These are phyloP conservation scores for Caenorhabditis inopinata DNA, from an alignment of 1,140 invertebrate species.

Conservation along the genomic window DNA sequence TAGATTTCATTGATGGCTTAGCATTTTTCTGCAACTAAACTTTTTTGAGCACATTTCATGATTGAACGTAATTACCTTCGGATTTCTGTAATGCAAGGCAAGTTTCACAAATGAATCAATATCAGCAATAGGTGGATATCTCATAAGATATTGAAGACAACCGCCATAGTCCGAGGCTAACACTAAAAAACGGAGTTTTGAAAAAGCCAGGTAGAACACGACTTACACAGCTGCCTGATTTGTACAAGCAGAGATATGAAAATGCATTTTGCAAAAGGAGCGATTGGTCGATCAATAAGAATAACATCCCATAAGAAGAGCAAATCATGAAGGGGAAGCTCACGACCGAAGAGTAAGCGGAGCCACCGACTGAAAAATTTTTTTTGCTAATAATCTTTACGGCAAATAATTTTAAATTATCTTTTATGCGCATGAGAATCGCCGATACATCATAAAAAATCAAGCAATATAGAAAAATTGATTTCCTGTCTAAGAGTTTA, in stretches of 20 bases:
- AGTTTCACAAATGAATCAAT: constrained; percentile 73
- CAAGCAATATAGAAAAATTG: too few relatives aligned
- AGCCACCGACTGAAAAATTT: constrained; percentile 75
- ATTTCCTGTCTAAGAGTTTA: too few relatives aligned
- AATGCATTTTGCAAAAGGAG: constrained; percentile 76
- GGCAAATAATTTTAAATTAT: too few relatives aligned
- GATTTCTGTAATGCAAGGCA: constrained; percentile 72
- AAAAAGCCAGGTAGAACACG: neutral
- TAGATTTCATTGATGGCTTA: neutral
- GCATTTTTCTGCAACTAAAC: constrained; percentile 35
- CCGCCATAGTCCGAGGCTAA: constrained; percentile 72
- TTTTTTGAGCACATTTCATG: neutral
- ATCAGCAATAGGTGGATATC: constrained; percentile 73
- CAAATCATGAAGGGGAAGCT: constrained; percentile 77
- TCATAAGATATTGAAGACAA: constrained; percentile 74
- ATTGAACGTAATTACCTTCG: constrained; percentile 56
- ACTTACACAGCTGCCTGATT: constrained; percentile 74
- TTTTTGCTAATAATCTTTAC: too few relatives aligned
- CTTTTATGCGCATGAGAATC: too few relatives aligned
- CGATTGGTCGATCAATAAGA: constrained; percentile 75
- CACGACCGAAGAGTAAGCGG: constrained; percentile 77
- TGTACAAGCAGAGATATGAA: constrained; percentile 77
- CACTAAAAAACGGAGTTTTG: constrained; percentile 68
- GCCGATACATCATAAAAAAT: too few relatives aligned
- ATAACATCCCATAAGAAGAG: constrained; percentile 79